Conservation (phyloP, 2,888 invertebrate genomes). For the Caenorhabditis imperialis region DNA sequence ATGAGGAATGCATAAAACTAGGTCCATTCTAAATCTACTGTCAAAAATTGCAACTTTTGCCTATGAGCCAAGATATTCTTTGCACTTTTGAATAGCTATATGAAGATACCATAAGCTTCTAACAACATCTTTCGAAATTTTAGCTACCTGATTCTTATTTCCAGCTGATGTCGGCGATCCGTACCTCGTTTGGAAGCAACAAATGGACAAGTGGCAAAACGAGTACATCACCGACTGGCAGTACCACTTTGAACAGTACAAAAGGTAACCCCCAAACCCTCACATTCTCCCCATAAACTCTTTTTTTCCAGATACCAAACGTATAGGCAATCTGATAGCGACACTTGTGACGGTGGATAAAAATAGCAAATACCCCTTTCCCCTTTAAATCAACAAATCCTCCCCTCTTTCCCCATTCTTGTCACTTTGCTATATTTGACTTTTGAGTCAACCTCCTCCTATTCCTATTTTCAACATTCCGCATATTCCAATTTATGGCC, state of each 20-base stretch:
- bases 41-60: too few relatives aligned
- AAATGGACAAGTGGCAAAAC: constrained; percentile 78
- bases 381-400: constrained; percentile 44
- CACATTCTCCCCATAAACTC: neutral
- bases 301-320: constrained; percentile 65
- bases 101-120: too few relatives aligned
- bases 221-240: constrained; percentile 78
- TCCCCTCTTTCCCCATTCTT: constrained; percentile 3
- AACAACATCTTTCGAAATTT: too few relatives aligned
- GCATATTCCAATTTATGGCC: constrained; percentile 48
- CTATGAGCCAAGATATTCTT: too few relatives aligned
- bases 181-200: constrained; percentile 76
- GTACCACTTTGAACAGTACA: constrained; percentile 77
- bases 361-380: constrained; percentile 20
- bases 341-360: constrained; percentile 57
- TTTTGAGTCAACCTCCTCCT: constrained; percentile 44
- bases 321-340: constrained; percentile 70
- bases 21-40: too few relatives aligned
- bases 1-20: too few relatives aligned
- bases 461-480: constrained; percentile 54
- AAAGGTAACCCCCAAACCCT: constrained; percentile 57
- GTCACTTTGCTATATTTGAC: constrained; percentile 40
- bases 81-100: too few relatives aligned
- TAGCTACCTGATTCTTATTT: constrained; percentile 19
- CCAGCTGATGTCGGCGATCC: constrained; percentile 76